Evolutionary conservation across 2,888 invertebrate species (phyloP), one percentile per base, ranked within the genome.

Genomic region (Polietes domitor): DNA sequence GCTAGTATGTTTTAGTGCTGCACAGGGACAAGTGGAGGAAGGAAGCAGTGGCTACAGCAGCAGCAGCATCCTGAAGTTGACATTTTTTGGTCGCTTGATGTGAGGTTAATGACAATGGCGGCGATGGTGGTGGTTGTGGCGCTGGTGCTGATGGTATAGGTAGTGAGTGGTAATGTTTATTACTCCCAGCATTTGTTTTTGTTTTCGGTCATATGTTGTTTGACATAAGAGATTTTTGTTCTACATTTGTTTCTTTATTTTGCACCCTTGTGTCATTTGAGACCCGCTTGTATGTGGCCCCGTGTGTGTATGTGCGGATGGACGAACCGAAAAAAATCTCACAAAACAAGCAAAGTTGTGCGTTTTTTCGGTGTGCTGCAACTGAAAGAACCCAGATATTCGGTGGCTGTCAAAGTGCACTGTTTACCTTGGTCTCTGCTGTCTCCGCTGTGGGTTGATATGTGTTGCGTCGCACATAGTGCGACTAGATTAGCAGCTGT

Each of bases 401-500:
- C 74, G 19, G 73, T 71, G 53, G 68, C 41, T 77, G 83, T 77
- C 77, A 83, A 80, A 77, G 68, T 73, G 70, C 77, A 70, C 19
- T 70, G 41, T 21, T 63, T 63, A 61, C 50, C 50, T 61, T 41
- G 12, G 15, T 37, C 7, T 43, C 21, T 19, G 47, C 9, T 53
- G 24, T 3, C 43, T 32, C 7, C 15, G 58, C 47, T 68, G n/a
- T 37, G 50, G n/a, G 21, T 10, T 50, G 58, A 61, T 55, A 21
- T 19, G 21, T 77, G 70, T 43, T 58, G 61, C 43, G 21, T 7
- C 9, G 41, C 15, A 7, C n/a, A n/a, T n/a, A n/a, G n/a, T 12
- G 47, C 47, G 53, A 85, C 70, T 83, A 77, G 86, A 86, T 86
- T 86, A 83, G 80, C 82, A 85, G 80, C 81, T 85, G 86, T 77